These are phyloP conservation scores for Agriopis leucophaearia DNA, from an alignment of 2,888 invertebrate genomes.

Conservation along the genomic window DNA sequence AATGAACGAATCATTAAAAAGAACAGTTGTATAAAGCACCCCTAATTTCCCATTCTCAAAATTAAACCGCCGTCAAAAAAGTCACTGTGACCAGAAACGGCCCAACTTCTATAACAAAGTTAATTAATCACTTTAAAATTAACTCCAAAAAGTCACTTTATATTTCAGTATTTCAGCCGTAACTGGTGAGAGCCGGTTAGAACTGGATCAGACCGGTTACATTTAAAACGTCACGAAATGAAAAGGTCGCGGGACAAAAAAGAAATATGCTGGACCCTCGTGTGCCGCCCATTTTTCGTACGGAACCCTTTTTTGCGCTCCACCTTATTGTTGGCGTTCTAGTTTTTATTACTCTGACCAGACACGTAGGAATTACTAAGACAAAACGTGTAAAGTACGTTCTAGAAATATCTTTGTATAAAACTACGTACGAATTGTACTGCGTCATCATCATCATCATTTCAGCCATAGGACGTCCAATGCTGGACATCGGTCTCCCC, in stretches of 20 bases:
- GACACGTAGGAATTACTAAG: background rate
- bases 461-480: too few species aligned
- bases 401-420: background rate
- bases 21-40: constrained; percentile 28
- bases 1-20: constrained; percentile 11
- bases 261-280: constrained; percentile 23
- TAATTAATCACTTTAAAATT: constrained; percentile 49
- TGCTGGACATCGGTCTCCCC: too few species aligned
- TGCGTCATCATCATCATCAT: too few species aligned
- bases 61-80: constrained; percentile 41
- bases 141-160: constrained; percentile 43
- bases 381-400: background rate
- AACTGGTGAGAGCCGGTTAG: constrained; percentile 15
- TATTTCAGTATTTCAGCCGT: constrained; percentile 22
- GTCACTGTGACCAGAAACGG: constrained; percentile 42
- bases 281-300: constrained; percentile 34
- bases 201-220: constrained; percentile 34
- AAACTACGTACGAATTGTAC: too few species aligned
- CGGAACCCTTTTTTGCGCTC: constrained; percentile 26
- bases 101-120: constrained; percentile 45
- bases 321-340: constrained; percentile 21
- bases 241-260: constrained; percentile 35
- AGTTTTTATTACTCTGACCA: constrained; percentile 9
- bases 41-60: constrained; percentile 40
- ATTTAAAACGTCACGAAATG: constrained; percentile 32